Conservation (phyloP, 2,113 vertebrate species). For the Promerops cafer region DNA sequence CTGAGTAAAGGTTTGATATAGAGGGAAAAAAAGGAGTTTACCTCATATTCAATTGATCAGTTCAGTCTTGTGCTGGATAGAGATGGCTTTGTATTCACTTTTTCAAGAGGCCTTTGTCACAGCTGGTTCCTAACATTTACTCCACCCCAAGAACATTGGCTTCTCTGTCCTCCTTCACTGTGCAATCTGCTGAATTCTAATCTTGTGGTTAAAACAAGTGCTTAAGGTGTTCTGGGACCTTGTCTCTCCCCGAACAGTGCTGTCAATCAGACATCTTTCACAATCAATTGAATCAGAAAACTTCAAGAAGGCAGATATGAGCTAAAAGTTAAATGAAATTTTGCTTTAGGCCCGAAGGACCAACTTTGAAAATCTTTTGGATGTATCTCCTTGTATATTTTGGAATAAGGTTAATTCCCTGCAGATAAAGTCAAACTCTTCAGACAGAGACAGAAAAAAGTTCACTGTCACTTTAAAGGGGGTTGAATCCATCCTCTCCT, state of each 20-base stretch:
- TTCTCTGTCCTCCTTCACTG: not conserved
- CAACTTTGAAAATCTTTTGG: conserved; percentile 7
- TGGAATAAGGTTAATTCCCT: not conserved
- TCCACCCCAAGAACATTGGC: not conserved
- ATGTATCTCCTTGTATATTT: not conserved
- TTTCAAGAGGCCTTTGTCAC: not conserved
- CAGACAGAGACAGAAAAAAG: not conserved
- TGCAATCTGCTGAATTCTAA: not conserved
- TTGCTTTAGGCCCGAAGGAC: not conserved
- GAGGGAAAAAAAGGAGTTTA: not conserved
- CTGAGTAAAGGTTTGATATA: not conserved
- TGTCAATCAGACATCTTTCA: not conserved
- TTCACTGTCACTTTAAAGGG: conserved; percentile 21
- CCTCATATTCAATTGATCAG: not conserved
- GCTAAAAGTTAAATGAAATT: not conserved
- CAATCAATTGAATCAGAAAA: not conserved
- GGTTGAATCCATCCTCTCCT: not conserved
- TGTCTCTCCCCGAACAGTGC: not conserved
- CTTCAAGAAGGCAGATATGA: not conserved
- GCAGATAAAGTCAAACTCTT: conserved; percentile 1
- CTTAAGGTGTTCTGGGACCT: not conserved
- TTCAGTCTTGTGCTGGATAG: not conserved
- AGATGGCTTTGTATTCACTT: not conserved
- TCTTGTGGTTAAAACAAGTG: not conserved
- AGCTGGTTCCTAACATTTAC: not conserved